Evolutionary conservation across 2,797 vertebrate genomes (phyloP).

Genomic region (Ctenopoma multispine): DNA sequence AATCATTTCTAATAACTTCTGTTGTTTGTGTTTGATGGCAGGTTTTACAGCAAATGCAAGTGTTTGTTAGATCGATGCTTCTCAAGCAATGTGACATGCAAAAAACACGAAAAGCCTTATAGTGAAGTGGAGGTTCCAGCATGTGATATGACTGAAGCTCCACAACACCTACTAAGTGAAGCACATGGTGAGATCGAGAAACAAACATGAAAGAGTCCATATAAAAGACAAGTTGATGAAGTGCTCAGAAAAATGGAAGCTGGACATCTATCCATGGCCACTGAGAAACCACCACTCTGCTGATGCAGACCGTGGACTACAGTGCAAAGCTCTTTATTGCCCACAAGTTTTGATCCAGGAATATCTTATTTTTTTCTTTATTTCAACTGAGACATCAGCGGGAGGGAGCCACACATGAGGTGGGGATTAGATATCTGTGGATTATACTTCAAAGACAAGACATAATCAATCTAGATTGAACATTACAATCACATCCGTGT

Average conservation of each 20-base stretch:
- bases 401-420: not conserved
- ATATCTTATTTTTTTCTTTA: too few species aligned
- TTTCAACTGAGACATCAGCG: not conserved
- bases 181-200: not conserved
- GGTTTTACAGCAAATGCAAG: not conserved
- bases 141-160: too few species aligned
- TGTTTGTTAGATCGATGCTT: not conserved
- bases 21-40: not conserved
- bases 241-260: not conserved
- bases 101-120: too few species aligned
- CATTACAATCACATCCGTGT: not conserved
- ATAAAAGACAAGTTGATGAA: not conserved
- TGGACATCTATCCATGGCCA: not conserved
- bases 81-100: not conserved
- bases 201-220: not conserved
- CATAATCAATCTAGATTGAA: slow-evolving; percentile 12
- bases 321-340: not conserved
- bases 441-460: slow-evolving; percentile 6
- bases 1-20: not conserved
- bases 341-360: not conserved
- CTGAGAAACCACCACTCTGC: not conserved
- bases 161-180: not conserved
- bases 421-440: not conserved
- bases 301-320: not conserved
- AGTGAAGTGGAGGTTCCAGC: too few species aligned